Evolutionary conservation across 2,888 invertebrate species (phyloP).

Genomic region (Pheosia tremula): DNA sequence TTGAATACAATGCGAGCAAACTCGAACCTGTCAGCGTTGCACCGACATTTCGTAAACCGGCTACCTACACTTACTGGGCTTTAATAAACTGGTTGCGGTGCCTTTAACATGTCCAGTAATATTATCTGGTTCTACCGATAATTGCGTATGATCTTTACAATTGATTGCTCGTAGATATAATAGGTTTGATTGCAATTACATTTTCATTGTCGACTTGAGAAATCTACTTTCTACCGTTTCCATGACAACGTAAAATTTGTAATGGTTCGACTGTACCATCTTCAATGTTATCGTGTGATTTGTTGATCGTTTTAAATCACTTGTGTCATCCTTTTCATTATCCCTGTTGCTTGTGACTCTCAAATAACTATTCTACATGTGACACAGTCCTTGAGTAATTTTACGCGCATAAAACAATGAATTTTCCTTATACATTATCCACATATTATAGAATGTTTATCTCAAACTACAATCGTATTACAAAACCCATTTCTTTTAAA

Average conservation of each 20-base stretch:
- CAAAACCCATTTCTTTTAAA: too few species aligned
- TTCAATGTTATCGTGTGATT: background rate
- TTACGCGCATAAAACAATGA: background rate
- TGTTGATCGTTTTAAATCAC: background rate
- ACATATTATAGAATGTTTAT: too few species aligned
- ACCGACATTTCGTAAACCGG: conserved; percentile 49
- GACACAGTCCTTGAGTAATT: background rate
- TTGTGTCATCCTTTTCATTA: background rate
- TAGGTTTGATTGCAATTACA: conserved; percentile 12
- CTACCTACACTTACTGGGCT: conserved; percentile 22
- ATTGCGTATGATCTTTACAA: conserved; percentile 16
- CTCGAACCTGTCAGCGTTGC: conserved; percentile 49
- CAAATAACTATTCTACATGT: background rate
- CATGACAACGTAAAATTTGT: background rate
- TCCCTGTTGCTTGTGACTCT: background rate
- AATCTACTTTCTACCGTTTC: background rate
- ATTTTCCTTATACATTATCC: background rate
- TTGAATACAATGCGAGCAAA: conserved; percentile 67
- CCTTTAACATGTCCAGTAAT: conserved; percentile 26
- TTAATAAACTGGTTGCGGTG: conserved; percentile 35
- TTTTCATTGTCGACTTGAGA: background rate
- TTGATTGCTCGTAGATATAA: conserved; percentile 2
- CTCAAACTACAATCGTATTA: too few species aligned
- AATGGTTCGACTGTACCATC: background rate
- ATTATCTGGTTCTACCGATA: conserved; percentile 20